phyloP scores from a whole-genome alignment of 1,140 invertebrate genomes.

The Polypedilum vanderplanki region DNA sequence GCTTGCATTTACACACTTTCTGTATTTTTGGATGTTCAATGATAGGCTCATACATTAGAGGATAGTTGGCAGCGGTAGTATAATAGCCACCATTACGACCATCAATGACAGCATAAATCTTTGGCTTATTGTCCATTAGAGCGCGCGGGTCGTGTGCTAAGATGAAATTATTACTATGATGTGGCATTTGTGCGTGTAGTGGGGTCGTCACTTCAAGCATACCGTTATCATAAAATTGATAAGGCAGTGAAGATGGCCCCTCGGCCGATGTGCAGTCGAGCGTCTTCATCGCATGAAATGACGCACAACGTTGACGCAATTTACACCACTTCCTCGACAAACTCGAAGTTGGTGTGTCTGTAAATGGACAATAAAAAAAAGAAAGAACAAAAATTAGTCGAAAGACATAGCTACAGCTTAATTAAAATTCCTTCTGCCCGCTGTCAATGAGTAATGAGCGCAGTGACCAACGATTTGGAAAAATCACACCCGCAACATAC shows the following conservation, averaged over 20 bases:
- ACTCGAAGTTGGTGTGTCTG: conserved; percentile 3
- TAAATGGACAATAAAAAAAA: neutral
- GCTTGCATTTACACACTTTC: conserved; percentile 1
- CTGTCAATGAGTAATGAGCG: neutral
- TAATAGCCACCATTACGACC: neutral
- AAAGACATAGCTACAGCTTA: neutral
- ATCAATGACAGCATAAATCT: neutral
- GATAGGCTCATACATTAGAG: neutral
- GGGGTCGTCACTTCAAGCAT: neutral
- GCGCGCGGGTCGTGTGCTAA: neutral
- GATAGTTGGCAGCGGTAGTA: neutral
- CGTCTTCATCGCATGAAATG: conserved; percentile 5
- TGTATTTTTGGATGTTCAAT: conserved; percentile 15
- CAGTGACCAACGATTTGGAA: conserved; percentile 3
- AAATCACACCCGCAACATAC: conserved; percentile 16
- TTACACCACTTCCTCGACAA: conserved; percentile 22
- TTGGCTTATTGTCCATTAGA: neutral
- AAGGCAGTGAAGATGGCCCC: neutral
- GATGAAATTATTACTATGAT: neutral
- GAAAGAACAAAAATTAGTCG: neutral
- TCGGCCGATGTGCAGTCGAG: neutral
- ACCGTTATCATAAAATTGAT: neutral
- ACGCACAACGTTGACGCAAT: conserved; percentile 21
- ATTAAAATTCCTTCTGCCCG: neutral
- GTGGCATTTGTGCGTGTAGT: neutral